Conservation (phyloP, 1,140 invertebrate genomes). For the Bicyclus anynana region DNA sequence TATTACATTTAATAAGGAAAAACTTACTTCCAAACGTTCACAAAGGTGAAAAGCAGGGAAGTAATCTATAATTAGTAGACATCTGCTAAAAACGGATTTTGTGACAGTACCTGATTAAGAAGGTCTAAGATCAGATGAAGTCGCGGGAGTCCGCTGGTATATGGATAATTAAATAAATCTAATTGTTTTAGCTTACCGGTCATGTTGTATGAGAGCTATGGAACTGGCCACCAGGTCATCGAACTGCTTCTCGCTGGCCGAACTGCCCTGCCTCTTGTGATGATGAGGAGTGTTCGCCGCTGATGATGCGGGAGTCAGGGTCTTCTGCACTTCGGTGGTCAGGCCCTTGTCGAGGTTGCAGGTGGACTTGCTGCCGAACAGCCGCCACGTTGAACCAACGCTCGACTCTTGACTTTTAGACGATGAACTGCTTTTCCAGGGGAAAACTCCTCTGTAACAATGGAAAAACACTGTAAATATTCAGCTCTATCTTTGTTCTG, state of each 20-base stretch:
- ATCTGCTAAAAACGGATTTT: too few species aligned
- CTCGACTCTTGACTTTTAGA: slow-evolving; percentile 45
- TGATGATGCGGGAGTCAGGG: slow-evolving; percentile 59
- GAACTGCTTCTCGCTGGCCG: slow-evolving; percentile 73
- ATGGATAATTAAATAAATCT: too few species aligned
- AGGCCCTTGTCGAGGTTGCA: slow-evolving; percentile 49
- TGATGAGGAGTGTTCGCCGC: slow-evolving; percentile 65
- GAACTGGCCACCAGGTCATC: slow-evolving; percentile 80
- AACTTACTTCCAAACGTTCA: too few species aligned
- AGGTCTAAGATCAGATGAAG: too few species aligned
- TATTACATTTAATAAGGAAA: too few species aligned
- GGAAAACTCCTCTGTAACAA: slow-evolving; percentile 81
- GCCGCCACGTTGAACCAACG: slow-evolving; percentile 38
- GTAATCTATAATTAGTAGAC: too few species aligned
- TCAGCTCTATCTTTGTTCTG: too few species aligned
- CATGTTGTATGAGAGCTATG: slow-evolving; percentile 80
- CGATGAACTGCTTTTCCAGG: slow-evolving; percentile 78
- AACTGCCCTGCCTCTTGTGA: slow-evolving; percentile 68
- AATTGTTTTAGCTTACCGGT: slow-evolving; percentile 59
- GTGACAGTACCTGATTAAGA: too few species aligned
- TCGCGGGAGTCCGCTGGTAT: too few species aligned
- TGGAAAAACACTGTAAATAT: slow-evolving; percentile 23
- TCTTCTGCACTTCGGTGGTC: slow-evolving; percentile 43
- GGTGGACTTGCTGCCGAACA: slow-evolving; percentile 64
- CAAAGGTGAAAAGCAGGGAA: too few species aligned